Conservation (phyloP, 2,888 invertebrate genomes). For the Cancer borealis region DNA sequence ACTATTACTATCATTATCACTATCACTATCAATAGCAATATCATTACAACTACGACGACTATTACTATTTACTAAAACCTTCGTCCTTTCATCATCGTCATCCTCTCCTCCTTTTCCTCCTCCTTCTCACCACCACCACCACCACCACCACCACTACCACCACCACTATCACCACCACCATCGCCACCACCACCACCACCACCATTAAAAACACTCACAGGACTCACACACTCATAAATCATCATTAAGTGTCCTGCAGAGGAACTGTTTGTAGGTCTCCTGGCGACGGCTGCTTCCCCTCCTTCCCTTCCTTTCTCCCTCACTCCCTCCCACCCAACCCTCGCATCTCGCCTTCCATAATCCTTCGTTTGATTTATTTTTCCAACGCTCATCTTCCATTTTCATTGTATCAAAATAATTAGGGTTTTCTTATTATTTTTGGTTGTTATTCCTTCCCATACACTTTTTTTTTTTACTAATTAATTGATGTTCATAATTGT, state of each 20-base stretch:
- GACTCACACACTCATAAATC: background rate
- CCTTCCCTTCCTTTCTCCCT: background rate
- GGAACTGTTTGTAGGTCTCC: constrained; percentile 9
- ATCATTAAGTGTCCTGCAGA: constrained; percentile 6
- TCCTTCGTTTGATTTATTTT: background rate
- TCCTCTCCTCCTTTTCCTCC: background rate
- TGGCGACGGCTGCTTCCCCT: constrained; percentile 1
- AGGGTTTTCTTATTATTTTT: background rate
- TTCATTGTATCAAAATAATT: background rate
- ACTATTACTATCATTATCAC: background rate
- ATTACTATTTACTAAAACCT: background rate
- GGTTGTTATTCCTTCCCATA: background rate
- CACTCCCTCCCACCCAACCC: background rate
- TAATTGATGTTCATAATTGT: background rate
- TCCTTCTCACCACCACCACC: too few relatives aligned
- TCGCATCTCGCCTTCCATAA: background rate
- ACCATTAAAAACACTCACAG: background rate
- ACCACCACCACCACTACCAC: too few relatives aligned
- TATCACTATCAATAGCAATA: background rate
- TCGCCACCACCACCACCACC: constrained; percentile 1
- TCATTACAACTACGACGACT: background rate
- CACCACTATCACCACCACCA: background rate
- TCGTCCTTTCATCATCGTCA: background rate
- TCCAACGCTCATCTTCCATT: background rate
- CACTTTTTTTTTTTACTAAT: background rate